Base-by-base conservation (phyloP, 2,888 invertebrate species). In the Philereme vetulata region DNA sequence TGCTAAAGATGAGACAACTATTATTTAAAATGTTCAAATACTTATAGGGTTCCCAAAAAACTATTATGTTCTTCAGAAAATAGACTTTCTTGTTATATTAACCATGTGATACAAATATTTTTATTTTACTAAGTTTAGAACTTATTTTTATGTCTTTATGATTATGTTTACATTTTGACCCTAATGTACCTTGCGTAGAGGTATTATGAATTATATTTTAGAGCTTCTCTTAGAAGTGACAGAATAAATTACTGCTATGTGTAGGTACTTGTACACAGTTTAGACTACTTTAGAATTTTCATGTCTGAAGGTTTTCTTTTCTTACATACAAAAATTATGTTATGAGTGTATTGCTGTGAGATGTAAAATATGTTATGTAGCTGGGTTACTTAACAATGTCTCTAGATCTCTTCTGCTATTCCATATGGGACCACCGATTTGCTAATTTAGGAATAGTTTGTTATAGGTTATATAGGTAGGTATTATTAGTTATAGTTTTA, bases 51-150 rank as follows among this genome's bases (percentile, higher is more conserved):
- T 49, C 42, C 44, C 6, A 3, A 32, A 38, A 44, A 35, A 36
- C 21, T 46, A 10, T 11, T 42, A 9, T 40, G 9, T 47, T 50
- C 34, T 42, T 46, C 35, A 10, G 32, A 34, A 36, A 33, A 50
- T 53, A 10, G 40, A 55, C 38, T 48, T 62, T 45, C 60, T 53
- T 38, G 45, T 51, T 55, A 51, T 54, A 60, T 57, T 65, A 71
- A 38, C 71, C 68, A 75, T 78, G 79, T 80, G 80, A 81, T 80
- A 79, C 68, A 67, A 71, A 72, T 66, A 72, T 72, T 72, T 75
- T 74, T 79, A 77, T 70, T 68, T 71, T 74, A 62, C 55, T 64
- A 66, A 65, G 65, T 72, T 77, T 72, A 70, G 69, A 72, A 74
- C 64, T 65, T 77, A 69, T 65, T 74, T 67, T 71, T 67, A 60